Base-by-base conservation (phyloP, 1,140 invertebrate genomes). In the Apis florea region DNA sequence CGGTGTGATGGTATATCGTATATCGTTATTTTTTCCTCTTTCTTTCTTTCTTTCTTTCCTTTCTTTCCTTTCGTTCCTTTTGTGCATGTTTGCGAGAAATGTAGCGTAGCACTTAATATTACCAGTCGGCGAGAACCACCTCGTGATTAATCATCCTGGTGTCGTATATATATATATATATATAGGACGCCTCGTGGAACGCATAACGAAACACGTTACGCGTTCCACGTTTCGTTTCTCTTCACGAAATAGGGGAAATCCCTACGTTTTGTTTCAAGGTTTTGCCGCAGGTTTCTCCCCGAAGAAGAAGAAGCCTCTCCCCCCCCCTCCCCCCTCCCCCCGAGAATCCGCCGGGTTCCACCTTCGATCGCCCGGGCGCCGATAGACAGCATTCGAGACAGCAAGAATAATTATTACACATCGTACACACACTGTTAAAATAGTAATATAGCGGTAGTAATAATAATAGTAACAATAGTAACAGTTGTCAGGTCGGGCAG, bases 391-490 rank as follows among this genome's bases (percentile, higher is more conserved):
- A 79, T 66, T 70, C 81, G 81, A n/a, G n/a, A 79, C 71, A 83
- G 75, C 68, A 79, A 77, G 75, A 79, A 73, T 68, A 72, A 56
- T 59, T 59, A 49, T 83, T 83, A 70, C 63, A 61, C 63, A 61
- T 58, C 17, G 70, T 78, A 61, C 40, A 81, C 56, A 61, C 40
- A 81, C 56, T 67, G 73, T 61, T 84, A 73, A 67, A 72, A 71
- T 77, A 82, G 68, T 76, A 63, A 21, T 64, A 85, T 64, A 85
- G 67, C 71, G 56, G 49, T 67, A 73, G 49, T 67, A 73, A 54
- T 75, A 83, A 53, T 78, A 84, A 59, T 78, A 85, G 75, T 76
- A 79, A 74, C 75, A 64, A 67, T 84, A 88, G 73, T 84, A 77
- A 83, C 64, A 58, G 54, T 85, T 68, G 82, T 61, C 82, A 59